phyloP scores from a whole-genome alignment of 2,113 vertebrate species.

The Ictidomys tridecemlineatus region DNA sequence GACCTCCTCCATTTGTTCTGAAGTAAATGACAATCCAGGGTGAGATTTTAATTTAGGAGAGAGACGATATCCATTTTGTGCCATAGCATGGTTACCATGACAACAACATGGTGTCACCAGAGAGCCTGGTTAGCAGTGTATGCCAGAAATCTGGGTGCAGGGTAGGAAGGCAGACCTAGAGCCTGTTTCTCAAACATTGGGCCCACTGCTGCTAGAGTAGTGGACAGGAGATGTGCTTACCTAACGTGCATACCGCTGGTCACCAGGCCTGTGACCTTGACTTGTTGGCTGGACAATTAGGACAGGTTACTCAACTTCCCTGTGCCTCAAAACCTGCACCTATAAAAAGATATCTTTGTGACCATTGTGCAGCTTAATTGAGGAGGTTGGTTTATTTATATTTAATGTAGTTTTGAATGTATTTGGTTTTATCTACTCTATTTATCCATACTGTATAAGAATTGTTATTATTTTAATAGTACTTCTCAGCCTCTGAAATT shows the following conservation, averaged over 20 bases:
- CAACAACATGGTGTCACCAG: not conserved
- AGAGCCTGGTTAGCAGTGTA: not conserved
- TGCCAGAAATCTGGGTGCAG: not conserved
- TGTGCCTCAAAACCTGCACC: not conserved
- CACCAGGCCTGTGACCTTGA: not conserved
- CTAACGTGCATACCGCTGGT: not conserved
- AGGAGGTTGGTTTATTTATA: not conserved
- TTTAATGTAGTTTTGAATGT: not conserved
- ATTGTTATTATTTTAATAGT: not conserved
- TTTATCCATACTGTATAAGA: not conserved
- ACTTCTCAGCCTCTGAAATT: not conserved
- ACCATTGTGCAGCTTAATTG: not conserved
- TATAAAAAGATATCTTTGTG: not conserved
- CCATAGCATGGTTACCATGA: not conserved
- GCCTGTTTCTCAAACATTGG: too few relatives aligned
- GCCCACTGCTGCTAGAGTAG: not conserved
- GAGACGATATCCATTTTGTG: not conserved
- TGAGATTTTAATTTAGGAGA: constrained; percentile 53
- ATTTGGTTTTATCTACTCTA: not conserved
- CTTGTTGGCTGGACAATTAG: not conserved
- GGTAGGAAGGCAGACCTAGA: not conserved
- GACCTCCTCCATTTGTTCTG: not conserved
- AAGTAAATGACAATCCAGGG: constrained; percentile 44
- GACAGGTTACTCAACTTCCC: not conserved
- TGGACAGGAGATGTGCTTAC: not conserved